These are phyloP conservation scores for Aphis gossypii DNA, from an alignment of 1,140 invertebrate genomes.

Conservation along the genomic window DNA sequence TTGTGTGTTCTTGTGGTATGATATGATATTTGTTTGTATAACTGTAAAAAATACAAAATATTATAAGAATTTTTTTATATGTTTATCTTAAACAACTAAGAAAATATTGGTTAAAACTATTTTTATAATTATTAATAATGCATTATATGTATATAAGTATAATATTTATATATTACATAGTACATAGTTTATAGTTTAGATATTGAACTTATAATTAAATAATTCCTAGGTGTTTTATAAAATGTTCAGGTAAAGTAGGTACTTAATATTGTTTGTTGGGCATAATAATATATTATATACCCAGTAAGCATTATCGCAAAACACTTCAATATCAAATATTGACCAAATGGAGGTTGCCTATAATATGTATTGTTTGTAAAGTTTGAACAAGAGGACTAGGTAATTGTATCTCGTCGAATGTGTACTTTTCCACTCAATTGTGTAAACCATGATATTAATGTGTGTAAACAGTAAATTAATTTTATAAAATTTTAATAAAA, in stretches of 20 bases:
- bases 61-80: neutral
- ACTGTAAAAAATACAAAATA: neutral
- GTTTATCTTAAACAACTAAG: neutral
- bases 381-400: neutral
- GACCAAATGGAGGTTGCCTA: neutral
- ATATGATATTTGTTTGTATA: neutral
- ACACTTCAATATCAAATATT: constrained; percentile 10
- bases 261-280: neutral
- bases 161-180: no score
- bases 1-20: neutral
- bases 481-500: neutral
- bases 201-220: neutral
- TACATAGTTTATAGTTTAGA: no score
- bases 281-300: constrained; percentile 20
- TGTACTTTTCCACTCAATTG: neutral
- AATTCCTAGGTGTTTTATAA: neutral
- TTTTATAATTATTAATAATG: neutral
- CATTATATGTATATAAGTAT: neutral
- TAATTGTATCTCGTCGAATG: neutral
- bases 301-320: neutral
- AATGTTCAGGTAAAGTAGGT: neutral
- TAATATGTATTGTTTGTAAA: constrained; percentile 13
- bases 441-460: neutral
- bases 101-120: neutral
- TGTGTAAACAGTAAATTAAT: neutral